phyloP scores from a whole-genome alignment of 2,888 invertebrate genomes.

The Pyrocoelia pectoralis region DNA sequence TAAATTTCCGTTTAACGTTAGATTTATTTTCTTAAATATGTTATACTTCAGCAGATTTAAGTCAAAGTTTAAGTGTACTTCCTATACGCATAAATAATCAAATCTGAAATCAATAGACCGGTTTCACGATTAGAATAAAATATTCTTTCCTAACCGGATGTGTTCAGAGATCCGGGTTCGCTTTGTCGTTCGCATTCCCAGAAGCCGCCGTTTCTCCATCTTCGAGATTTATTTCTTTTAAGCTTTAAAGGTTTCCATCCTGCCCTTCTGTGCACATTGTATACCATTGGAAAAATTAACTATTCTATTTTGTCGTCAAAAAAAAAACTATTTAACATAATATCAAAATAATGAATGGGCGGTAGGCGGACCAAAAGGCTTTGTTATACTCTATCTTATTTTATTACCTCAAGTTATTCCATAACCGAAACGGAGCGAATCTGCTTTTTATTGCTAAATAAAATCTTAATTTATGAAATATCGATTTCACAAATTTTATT shows the following conservation, averaged over 20 bases:
- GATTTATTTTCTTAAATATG: neutral
- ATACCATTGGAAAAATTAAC: neutral
- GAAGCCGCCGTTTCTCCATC: conserved; percentile 36
- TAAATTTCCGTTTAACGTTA: neutral
- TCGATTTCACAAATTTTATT: neutral
- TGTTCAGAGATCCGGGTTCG: conserved; percentile 37
- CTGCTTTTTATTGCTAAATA: neutral
- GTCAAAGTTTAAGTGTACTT: conserved; percentile 2
- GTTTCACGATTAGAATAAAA: conserved; percentile 40
- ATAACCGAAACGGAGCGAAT: neutral
- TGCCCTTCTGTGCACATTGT: neutral
- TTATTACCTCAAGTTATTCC: neutral
- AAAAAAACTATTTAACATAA: neutral
- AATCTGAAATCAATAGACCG: conserved; percentile 37
- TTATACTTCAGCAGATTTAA: conserved; percentile 6
- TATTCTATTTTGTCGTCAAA: neutral
- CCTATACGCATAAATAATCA: conserved; percentile 30
- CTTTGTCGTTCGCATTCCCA: conserved; percentile 37
- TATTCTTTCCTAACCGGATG: conserved; percentile 38
- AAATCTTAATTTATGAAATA: conserved; percentile 1
- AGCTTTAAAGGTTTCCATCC: conserved; percentile 12
- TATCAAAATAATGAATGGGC: neutral
- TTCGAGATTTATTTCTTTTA: conserved; percentile 36
- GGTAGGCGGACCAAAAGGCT: neutral
- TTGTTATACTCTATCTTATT: neutral